phyloP scores from a whole-genome alignment of 2,888 invertebrate genomes.

The Diabrotica balteata region DNA sequence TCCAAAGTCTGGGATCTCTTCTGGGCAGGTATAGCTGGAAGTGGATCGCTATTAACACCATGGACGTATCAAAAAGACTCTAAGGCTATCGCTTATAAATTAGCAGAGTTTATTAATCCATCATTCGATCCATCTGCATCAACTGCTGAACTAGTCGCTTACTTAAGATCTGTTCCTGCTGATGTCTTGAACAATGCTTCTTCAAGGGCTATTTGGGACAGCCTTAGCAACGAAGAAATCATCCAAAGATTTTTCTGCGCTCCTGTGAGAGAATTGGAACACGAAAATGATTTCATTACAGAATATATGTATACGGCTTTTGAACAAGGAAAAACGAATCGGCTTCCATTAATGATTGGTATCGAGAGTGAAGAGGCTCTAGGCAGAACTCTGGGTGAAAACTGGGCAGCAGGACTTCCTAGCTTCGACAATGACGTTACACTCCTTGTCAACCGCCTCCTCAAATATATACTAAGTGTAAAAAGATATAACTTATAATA shows the following conservation, averaged over 20 bases:
- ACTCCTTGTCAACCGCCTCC: too few species aligned
- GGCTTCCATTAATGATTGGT: slow-evolving; percentile 41
- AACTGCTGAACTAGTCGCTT: slow-evolving; percentile 28
- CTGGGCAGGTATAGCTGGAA: slow-evolving; percentile 39
- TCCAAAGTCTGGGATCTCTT: slow-evolving; percentile 27
- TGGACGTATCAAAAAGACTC: slow-evolving; percentile 43
- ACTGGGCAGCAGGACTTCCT: too few species aligned
- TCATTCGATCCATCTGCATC: slow-evolving; percentile 9
- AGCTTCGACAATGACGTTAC: too few species aligned
- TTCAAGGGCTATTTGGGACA: neutral
- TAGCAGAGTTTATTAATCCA: slow-evolving; percentile 11
- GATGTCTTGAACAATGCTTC: slow-evolving; percentile 22
- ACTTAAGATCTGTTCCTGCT: slow-evolving; percentile 29
- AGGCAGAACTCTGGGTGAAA: too few species aligned
- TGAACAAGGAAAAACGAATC: slow-evolving; percentile 32
- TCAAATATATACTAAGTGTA: too few species aligned
- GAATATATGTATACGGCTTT: slow-evolving; percentile 38
- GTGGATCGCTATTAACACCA: slow-evolving; percentile 40
- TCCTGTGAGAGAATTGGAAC: slow-evolving; percentile 40
- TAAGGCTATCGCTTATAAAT: slow-evolving; percentile 17
- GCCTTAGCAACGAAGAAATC: slow-evolving; percentile 27
- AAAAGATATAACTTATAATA: too few species aligned
- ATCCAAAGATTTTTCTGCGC: slow-evolving; percentile 39
- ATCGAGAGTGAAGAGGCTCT: slow-evolving; percentile 37
- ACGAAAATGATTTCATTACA: slow-evolving; percentile 40